Percentiles rank a stretch among this genome's conserved stretches.
These are phyloP conservation scores for Petrophora chlorosata DNA, from an alignment of 2,888 invertebrate genomes.

Conservation along the genomic window DNA sequence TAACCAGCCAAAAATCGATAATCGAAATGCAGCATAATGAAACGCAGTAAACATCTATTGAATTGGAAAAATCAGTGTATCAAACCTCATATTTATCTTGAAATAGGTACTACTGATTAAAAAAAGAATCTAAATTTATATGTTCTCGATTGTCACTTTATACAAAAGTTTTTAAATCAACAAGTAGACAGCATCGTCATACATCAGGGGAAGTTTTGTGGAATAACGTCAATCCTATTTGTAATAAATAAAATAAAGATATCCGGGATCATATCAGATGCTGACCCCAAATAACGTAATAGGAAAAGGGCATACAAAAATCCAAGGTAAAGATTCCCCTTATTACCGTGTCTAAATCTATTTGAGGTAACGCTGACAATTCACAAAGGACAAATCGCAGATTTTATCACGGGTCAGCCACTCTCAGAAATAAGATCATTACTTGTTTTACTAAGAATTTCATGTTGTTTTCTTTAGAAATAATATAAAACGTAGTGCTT, in stretches of 20 bases:
- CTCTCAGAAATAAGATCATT: constrained; percentile 24
- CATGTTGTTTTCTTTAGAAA: no score
- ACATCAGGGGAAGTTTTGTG: not conserved
- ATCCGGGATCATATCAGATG: constrained; percentile 3
- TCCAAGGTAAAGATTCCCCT: constrained; percentile 12
- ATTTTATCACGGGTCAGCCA: constrained; percentile 21
- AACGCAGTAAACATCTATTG: no score
- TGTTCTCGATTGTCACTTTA: no score
- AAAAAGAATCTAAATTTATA: no score
- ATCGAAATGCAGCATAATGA: no score
- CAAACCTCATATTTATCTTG: no score
- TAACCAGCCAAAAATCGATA: no score
- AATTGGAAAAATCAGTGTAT: no score
- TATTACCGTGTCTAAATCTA: constrained; percentile 29
- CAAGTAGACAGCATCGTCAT: no score
- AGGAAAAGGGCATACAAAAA: constrained; percentile 21
- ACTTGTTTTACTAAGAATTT: constrained; percentile 34
- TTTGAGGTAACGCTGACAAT: constrained; percentile 29
- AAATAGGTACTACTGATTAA: no score
- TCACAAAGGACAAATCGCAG: constrained; percentile 26
- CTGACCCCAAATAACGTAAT: constrained; percentile 11
- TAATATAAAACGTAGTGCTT: no score
- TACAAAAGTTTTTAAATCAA: no score
- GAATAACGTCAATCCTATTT: constrained; percentile 18
- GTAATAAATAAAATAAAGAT: constrained; percentile 18